A percentile compares a stretch with the other conserved stretches of the same genome.
These are phyloP conservation scores for Macaca fascicularis DNA, from an alignment of 2,113 vertebrate species.

Conservation along the genomic window T2T-MFA8v1.1 NC_088377.1:144079001-144079500, in stretches of 20 bases:
- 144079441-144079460: not conserved
- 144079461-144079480: conserved; percentile 17
- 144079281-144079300: conserved; percentile 94
- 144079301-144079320: conserved; percentile 92
- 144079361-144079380: conserved; percentile 26
- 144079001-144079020: not conserved
- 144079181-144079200: not conserved
- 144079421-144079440: conserved; percentile 42
- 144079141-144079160: not conserved
- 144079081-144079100: not conserved
- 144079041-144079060: not conserved
- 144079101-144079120: not conserved
- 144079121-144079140: not conserved
- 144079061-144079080: not conserved
- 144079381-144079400: not conserved
- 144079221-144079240: not conserved
- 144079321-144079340: conserved; percentile 95
- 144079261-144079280: conserved; percentile 62
- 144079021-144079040: not conserved
- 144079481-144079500: conserved; percentile 11
- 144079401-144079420: conserved; percentile 1
- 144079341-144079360: conserved; percentile 95
- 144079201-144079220: conserved; percentile 17
- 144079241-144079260: not conserved
- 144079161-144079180: not conserved